Evolutionary conservation across 2,797 vertebrate species (phyloP), one percentile per base, ranked within the genome.

Genomic region (Oreochromis mossambicus): DNA sequence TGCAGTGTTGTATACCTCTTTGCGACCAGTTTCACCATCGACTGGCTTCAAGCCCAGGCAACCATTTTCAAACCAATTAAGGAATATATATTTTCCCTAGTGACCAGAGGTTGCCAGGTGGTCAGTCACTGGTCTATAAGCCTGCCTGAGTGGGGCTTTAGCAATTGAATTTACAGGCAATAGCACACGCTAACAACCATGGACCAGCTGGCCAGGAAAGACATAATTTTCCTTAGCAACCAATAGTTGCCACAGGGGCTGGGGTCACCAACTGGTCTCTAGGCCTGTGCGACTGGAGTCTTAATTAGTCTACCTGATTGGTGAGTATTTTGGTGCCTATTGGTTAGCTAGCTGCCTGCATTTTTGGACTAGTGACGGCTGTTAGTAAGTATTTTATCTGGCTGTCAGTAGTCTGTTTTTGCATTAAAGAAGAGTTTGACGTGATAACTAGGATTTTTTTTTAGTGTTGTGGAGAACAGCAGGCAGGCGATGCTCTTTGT

Each of bases 381-480:
- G 63, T 70, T 68, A 15, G 13, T 41, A 14, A 68, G 8, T 68
- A 43, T 68, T 15, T 41, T 68, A 24, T 24, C 38, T 70, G 38
- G 21, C 38, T 70, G 66, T 46, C 66, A 46, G 21, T 41, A 41
- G 36, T 63, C 61, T 41, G 36, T 41, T 66, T 66, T 70, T 26
- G 41, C 38, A 26, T 70, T 70, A 26, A 70, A 70, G 21, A 26
- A 46, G 38, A 46, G 66, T 17, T 70, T 46, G 24, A 29, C 0
- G 24, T 48, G 41, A 73, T 12, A 73, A 48, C 43, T 46, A 48
- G 24, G 24, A 3, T 0, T 11, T 73, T 15, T 4, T 19, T 4
- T 26, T 4, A 7, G 68, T 29, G 41, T 7, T 73, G 68, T 19
- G 41, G 41, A 70, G 24, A 73, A 73, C 4, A 73, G 41, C 41